Evolutionary conservation across 2,113 vertebrate species (phyloP).

Genomic region (Lepus europaeus): DNA sequence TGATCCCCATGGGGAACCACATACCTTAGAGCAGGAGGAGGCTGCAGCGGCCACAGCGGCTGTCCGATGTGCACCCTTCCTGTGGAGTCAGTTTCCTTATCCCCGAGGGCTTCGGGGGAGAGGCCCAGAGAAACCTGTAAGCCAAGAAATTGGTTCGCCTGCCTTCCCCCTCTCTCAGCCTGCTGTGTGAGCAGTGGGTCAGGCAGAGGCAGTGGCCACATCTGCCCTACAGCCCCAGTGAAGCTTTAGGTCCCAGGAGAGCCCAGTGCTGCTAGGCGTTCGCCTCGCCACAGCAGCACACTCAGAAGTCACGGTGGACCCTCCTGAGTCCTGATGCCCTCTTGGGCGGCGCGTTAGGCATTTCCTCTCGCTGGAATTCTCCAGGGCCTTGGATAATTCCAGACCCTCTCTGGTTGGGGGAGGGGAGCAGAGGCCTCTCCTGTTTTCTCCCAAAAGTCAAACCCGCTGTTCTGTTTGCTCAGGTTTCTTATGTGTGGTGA

Average conservation of each 20-base stretch:
- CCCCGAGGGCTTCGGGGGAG: not conserved
- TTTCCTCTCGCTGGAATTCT: not conserved
- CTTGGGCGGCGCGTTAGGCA: not conserved
- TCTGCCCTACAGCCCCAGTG: not conserved
- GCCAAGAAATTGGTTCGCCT: not conserved
- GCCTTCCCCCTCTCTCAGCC: not conserved
- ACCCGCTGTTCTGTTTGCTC: not conserved
- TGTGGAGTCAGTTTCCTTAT: not conserved
- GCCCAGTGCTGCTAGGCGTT: not conserved
- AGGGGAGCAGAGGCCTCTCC: not conserved
- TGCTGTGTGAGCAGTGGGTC: not conserved
- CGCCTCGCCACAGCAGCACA: fast-evolving
- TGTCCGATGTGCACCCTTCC: not conserved
- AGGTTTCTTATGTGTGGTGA: not conserved
- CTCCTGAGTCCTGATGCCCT: not conserved
- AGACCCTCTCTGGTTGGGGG: not conserved
- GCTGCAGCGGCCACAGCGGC: not conserved
- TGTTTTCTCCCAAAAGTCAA: not conserved
- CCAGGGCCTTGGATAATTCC: not conserved
- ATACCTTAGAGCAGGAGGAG: not conserved
- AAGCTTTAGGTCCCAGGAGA: not conserved
- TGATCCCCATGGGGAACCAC: not conserved
- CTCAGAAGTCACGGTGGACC: not conserved
- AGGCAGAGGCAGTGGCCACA: not conserved
- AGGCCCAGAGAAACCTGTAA: not conserved